Evolutionary conservation across 1,140 invertebrate genomes (phyloP), one percentile per base, ranked within the genome.

Genomic region (Heliconius eleuchia): DNA sequence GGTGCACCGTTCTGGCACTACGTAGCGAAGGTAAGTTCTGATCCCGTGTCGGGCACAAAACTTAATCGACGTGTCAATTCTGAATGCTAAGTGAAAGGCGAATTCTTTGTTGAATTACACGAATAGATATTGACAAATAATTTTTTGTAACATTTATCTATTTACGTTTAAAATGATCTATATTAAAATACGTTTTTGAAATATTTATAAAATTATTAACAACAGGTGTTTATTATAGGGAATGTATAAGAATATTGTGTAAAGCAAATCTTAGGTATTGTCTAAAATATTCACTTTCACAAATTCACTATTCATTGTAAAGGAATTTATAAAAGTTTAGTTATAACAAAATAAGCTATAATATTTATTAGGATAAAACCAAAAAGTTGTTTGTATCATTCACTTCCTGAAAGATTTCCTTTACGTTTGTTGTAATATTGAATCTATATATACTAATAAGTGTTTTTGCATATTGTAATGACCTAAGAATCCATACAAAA

Each of bases 41-140:
- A 87, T 89, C 80, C 82, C 81, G 80, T 86, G 83, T 85, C 80
- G 83, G 80, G 88, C 88, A 88, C 16, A 90, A 91, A 89, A 90
- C 86, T 81, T 86, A 87, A 88, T 86, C 84, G 90, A 93, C 92
- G 92, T 92, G 92, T 93, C 92, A 92, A 86, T 87, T 92, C 79
- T 85, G 89, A 92, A 88, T 90, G 88, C 85, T 89, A 88, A 93
- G 92, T 94, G 92, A 94, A 94, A 94, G 91, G 92, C 87, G 86
- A 92, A 91, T 88, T 91, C 91, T 91, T 92, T 91, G 87, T 89
- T 91, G 86, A 88, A 91, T 86, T 91, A 89, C 85, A 78, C 71
- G 77, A 55, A 80, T 78, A 80, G 76, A 80, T 46, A 46, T 80
- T 83, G 79, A 80, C 82, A 80, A 80, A 83, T 71, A 78, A 46